Evolutionary conservation across 37 sponge, comb jelly and placozoan genomes (phyloP), one percentile per base, ranked within the genome.

Genomic region (Mnemiopsis leidyi): DNA sequence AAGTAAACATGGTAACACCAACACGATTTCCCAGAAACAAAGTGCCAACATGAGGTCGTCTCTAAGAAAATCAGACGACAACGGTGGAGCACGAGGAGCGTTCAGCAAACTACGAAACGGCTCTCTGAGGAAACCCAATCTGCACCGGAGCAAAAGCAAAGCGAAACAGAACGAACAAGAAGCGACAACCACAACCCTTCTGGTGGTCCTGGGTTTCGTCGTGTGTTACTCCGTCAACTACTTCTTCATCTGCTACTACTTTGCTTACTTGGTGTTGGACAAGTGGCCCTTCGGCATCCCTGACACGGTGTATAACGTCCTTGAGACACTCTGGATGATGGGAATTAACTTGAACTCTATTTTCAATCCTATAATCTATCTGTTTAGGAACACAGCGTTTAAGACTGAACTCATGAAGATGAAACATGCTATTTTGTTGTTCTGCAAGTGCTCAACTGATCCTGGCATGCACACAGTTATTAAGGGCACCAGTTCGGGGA

Each of bases 191-290:
- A 85, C 90, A n/a, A 85, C 90, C 16, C 61, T 85, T 5, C 35
- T 28, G 25, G 90, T 85, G 1, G 35, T 85, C 29, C 29, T 38
- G 61, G n/a, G 32, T 9, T 85, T 85, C 39, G 90, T 85, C 0
- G 61, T 85, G 26, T 85, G 90, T 61, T 85, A 85, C 90, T 23
- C 61, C 23, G 36, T 85, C 90, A 38, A 85, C 90, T 85, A 85
- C 61, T 85, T 38, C 30, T 85, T 85, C 61, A 40, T 85, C 2
- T 38, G 40, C 48, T 40, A 40, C 61, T 85, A 85, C 90, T 40
- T 38, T 25, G 32, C 28, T 5, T 85, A 39, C 26, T 37, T 85
- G 7, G 36, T 40, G 29, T 23, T 40, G 39, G 90, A 25, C 3
- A 21, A 85, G 3, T 38, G 24, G n/a, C 40, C 90, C 26, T 77